A percentile compares a stretch with the other conserved stretches of the same genome.
Conservation (phyloP, 2,113 vertebrate genomes). For the Ciconia stormi region DNA sequence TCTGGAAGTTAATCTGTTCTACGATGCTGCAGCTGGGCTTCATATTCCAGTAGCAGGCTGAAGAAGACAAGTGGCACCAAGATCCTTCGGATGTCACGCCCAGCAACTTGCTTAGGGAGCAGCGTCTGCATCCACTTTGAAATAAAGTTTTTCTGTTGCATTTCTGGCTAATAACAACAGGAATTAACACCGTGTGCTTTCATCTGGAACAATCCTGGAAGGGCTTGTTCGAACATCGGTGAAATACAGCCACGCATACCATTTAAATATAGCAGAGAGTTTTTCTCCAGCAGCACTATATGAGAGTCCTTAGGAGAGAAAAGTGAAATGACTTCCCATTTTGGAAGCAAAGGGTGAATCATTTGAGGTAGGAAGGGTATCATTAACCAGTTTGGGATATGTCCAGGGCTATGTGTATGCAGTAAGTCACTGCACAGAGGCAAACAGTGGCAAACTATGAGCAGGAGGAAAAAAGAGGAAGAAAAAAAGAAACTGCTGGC, state of each 20-base stretch:
- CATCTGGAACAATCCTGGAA: background rate
- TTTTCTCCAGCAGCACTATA: background rate
- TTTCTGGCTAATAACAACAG: background rate
- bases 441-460: background rate
- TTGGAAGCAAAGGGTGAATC: conserved; percentile 43
- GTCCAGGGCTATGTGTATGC: background rate
- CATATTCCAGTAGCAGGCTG: background rate
- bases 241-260: background rate
- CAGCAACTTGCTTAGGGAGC: background rate
- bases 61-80: background rate
- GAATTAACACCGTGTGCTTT: accelerated
- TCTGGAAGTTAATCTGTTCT: background rate
- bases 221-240: background rate
- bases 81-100: background rate
- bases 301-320: background rate
- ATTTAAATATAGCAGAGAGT: background rate
- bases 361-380: conserved; percentile 18
- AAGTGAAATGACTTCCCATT: background rate
- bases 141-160: background rate
- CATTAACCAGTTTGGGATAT: background rate
- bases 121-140: background rate
- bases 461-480: background rate
- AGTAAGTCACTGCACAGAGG: background rate
- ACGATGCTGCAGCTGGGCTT: background rate
- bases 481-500: background rate